Percentiles rank a stretch among this genome's conserved stretches.
These are phyloP conservation scores for Cynocephalus volans DNA, from an alignment of 2,113 vertebrate species.

Conservation along the genomic window DNA sequence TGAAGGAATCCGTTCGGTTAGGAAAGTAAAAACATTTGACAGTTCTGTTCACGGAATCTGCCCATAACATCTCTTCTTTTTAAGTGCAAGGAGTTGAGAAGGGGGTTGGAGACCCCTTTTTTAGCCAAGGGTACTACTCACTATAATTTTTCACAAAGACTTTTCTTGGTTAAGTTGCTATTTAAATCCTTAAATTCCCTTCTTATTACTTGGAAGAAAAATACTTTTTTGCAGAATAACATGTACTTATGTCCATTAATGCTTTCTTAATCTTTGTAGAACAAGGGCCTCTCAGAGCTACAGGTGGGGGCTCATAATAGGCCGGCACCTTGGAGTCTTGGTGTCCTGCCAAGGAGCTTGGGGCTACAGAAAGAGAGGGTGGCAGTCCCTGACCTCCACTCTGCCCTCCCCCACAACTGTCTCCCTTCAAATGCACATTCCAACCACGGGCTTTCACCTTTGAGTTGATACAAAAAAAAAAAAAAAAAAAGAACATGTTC, in stretches of 20 bases:
- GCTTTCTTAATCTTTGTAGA: constrained; percentile 37
- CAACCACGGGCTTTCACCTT: neutral
- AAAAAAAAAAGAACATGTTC: neutral
- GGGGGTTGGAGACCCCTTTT: neutral
- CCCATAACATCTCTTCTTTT: neutral
- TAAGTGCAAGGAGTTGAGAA: neutral
- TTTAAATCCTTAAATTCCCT: neutral
- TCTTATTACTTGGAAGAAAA: neutral
- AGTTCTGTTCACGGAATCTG: neutral
- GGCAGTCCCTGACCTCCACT: neutral
- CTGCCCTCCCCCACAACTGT: neutral
- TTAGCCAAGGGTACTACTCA: neutral
- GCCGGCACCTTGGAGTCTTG: neutral
- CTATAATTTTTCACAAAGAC: neutral
- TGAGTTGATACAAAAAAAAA: neutral
- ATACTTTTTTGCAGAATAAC: neutral
- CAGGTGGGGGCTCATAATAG: neutral
- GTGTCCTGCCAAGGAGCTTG: neutral
- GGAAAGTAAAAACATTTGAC: neutral
- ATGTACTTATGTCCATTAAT: neutral
- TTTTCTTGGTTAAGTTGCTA: neutral
- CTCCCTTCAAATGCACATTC: neutral
- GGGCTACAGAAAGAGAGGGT: neutral
- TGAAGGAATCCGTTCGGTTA: constrained; percentile 39
- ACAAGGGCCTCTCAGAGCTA: neutral